Percentiles rank a stretch among this genome's conserved stretches.
Conservation (phyloP, 2,888 invertebrate species). For the Thereva unica region DNA sequence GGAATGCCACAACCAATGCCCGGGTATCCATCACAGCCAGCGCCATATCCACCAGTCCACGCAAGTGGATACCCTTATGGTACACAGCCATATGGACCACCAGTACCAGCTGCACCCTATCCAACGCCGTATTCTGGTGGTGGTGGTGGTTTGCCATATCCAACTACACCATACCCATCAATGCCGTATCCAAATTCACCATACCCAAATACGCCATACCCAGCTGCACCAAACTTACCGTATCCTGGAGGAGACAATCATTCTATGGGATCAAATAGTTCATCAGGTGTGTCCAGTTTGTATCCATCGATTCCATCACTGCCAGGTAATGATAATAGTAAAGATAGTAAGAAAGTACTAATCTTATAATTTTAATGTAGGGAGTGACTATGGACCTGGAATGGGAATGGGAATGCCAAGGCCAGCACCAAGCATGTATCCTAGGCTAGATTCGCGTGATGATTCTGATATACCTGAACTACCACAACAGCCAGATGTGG, state of each 20-base stretch:
- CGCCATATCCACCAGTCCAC: not conserved
- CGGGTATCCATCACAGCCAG: not conserved
- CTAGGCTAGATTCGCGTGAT: slow-evolving; percentile 45
- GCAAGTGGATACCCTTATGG: not conserved
- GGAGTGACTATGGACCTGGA: slow-evolving; percentile 14
- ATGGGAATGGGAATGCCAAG: not conserved
- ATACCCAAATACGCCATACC: not conserved
- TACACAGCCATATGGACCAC: slow-evolving; percentile 41
- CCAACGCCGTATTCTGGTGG: slow-evolving; percentile 46
- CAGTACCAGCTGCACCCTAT: slow-evolving; percentile 47
- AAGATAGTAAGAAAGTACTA: not conserved
- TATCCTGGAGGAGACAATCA: slow-evolving; percentile 25
- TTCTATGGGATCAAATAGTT: slow-evolving; percentile 39
- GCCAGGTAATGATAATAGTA: slow-evolving; percentile 41
- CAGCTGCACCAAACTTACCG: not conserved
- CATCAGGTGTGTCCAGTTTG: slow-evolving; percentile 42
- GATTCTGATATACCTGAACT: slow-evolving; percentile 48
- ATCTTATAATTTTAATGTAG: not conserved
- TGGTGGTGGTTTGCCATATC: slow-evolving; percentile 43
- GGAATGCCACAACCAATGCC: slow-evolving; percentile 11
- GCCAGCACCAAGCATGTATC: slow-evolving; percentile 39
- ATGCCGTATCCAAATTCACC: slow-evolving; percentile 42
- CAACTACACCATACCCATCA: slow-evolving; percentile 43
- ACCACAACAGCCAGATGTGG: slow-evolving; percentile 50
- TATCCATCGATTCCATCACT: slow-evolving; percentile 46